phyloP scores from a whole-genome alignment of 2,888 invertebrate species.

The Netelia melanura region DNA sequence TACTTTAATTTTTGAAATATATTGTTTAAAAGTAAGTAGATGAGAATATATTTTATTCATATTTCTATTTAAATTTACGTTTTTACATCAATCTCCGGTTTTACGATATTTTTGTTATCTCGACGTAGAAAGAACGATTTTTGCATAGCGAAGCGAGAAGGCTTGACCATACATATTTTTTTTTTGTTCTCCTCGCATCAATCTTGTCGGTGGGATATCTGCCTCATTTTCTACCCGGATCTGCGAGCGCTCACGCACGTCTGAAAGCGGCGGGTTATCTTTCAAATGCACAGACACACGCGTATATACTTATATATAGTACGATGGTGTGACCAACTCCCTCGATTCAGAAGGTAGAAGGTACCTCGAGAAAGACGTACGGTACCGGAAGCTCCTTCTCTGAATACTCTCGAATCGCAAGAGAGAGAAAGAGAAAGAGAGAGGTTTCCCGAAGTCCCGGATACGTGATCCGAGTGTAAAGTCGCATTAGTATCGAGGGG shows the following conservation, averaged over 20 bases:
- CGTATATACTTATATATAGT: neutral
- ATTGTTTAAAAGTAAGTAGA: no score
- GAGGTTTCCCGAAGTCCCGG: conserved; percentile 40
- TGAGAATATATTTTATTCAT: no score
- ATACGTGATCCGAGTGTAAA: conserved; percentile 63
- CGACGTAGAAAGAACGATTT: no score
- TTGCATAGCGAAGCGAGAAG: no score
- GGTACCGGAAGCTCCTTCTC: conserved; percentile 36
- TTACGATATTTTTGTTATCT: neutral
- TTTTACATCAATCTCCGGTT: no score
- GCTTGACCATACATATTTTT: no score
- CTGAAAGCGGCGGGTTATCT: conserved; percentile 17
- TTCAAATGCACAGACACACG: neutral
- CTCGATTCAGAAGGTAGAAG: conserved; percentile 22
- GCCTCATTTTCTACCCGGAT: conserved; percentile 25
- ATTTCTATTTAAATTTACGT: no score
- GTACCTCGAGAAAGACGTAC: conserved; percentile 9
- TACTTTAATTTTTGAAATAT: no score
- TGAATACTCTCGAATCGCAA: conserved; percentile 52
- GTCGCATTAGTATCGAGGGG: conserved; percentile 59
- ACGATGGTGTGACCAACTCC: neutral
- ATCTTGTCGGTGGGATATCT: conserved; percentile 14
- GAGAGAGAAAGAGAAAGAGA: conserved; percentile 40
- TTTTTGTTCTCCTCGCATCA: conserved; percentile 31
- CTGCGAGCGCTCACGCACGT: conserved; percentile 38